Evolutionary conservation across 2,797 vertebrate species (phyloP).

Genomic region (Heliangelus exortis): DNA sequence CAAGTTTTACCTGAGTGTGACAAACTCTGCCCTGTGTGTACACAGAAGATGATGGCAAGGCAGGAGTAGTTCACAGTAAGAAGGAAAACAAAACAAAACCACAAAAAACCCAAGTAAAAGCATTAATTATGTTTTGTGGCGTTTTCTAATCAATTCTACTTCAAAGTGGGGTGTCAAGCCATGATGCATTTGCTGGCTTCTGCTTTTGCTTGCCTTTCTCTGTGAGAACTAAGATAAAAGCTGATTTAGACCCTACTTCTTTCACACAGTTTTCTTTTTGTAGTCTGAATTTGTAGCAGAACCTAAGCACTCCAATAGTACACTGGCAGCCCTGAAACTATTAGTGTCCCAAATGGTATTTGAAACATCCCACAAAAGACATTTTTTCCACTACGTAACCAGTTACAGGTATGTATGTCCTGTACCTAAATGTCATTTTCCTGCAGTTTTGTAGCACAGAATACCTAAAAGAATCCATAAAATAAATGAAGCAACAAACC

Average conservation of each 20-base stretch:
- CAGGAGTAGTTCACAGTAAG: neutral
- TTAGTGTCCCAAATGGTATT: neutral
- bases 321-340: neutral
- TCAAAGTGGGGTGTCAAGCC: neutral
- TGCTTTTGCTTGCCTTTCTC: neutral
- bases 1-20: neutral
- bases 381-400: neutral
- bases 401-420: neutral
- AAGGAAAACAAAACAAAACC: neutral
- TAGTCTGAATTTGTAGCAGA: neutral
- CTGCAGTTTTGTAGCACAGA: neutral
- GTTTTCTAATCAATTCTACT: neutral
- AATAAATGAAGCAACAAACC: neutral
- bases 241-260: neutral
- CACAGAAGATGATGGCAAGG: neutral
- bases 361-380: neutral
- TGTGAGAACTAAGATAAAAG: neutral
- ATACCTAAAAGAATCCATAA: neutral
- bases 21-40: neutral
- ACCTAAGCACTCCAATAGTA: neutral
- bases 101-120: too few relatives aligned
- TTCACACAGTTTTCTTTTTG: neutral
- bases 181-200: neutral
- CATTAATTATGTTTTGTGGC: neutral
- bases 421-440: neutral